phyloP scores from a whole-genome alignment of 2,797 vertebrate species.

The Hoplostethus mediterraneus region DNA sequence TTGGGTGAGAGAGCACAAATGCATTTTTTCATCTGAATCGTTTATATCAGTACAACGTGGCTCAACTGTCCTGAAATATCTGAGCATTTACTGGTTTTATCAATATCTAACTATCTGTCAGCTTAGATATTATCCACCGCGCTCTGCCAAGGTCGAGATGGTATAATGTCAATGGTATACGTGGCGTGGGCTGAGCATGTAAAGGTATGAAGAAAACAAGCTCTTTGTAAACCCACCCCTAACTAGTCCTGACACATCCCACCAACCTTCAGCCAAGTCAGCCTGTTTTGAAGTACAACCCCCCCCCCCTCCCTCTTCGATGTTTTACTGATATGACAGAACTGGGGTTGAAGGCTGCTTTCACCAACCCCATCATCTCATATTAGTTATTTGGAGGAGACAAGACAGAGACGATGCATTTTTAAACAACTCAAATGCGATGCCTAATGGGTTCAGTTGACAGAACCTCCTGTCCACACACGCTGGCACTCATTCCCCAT shows the following conservation, averaged over 20 bases:
- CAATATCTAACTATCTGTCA: too few species aligned
- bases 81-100: too few species aligned
- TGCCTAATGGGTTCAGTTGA: conserved; percentile 47
- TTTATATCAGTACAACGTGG: too few species aligned
- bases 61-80: too few species aligned
- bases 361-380: conserved; percentile 30
- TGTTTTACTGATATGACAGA: conserved; percentile 20
- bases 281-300: background rate
- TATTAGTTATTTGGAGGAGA: conserved; percentile 39
- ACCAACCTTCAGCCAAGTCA: background rate
- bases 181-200: background rate
- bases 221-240: background rate
- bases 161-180: background rate
- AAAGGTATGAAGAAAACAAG: conserved; percentile 38
- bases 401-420: conserved; percentile 44
- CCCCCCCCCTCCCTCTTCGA: background rate
- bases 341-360: conserved; percentile 7
- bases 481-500: conserved; percentile 13
- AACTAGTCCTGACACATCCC: conserved; percentile 14
- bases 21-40: too few species aligned
- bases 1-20: too few species aligned
- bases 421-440: conserved; percentile 38
- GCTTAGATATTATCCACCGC: too few species aligned
- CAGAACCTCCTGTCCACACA: conserved; percentile 13
- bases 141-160: background rate